A percentile compares a stretch with the other conserved stretches of the same genome.
These are phyloP conservation scores for Spongia lamella DNA, from an alignment of 37 sponge, comb jelly and placozoan species.

Conservation along the genomic window DNA sequence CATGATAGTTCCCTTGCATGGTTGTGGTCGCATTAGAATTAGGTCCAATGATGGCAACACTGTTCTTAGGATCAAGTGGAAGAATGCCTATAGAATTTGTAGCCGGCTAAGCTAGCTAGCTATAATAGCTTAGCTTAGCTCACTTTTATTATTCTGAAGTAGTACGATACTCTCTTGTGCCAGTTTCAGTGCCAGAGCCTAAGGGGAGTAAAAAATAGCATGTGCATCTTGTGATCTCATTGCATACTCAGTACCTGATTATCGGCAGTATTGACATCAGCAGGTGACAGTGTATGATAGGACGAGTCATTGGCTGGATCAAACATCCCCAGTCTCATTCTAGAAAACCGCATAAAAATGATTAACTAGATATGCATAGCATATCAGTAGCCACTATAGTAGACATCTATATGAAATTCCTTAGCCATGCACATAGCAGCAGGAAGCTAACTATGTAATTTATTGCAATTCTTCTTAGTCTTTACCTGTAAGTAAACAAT, in stretches of 20 bases:
- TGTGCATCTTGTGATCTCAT: background rate
- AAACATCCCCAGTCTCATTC: constrained; percentile 76
- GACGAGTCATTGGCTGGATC: constrained; percentile 63
- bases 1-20: constrained; percentile 84
- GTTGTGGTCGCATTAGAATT: constrained; percentile 60
- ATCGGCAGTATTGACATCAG: constrained; percentile 50
- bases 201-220: background rate
- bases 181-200: constrained; percentile 66
- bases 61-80: constrained; percentile 41
- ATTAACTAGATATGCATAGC: background rate
- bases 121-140: too few relatives aligned
- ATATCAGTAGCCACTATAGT: constrained; percentile 4
- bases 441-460: too few relatives aligned
- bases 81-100: constrained; percentile 31
- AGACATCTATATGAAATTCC: background rate
- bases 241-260: constrained; percentile 39
- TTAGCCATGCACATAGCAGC: background rate
- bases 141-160: constrained; percentile 51
- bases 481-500: constrained; percentile 62
- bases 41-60: constrained; percentile 76
- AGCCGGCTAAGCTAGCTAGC: too few relatives aligned
- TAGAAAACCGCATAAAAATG: background rate
- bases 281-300: constrained; percentile 45
- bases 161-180: constrained; percentile 74
- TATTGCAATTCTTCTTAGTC: too few relatives aligned